Conservation (phyloP, 2,888 invertebrate genomes). For the Lithophane ornitopus region DNA sequence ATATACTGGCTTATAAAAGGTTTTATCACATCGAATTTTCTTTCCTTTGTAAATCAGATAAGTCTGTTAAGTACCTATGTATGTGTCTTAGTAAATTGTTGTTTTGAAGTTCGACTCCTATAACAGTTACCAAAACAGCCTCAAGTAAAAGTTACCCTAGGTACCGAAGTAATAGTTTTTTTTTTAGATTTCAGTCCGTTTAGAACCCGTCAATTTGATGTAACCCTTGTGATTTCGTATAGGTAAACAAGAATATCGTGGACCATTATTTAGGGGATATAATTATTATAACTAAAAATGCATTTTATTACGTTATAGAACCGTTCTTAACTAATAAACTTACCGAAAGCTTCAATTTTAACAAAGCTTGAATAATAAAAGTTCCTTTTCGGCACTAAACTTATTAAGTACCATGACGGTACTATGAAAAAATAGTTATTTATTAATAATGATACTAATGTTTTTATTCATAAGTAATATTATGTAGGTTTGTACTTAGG, state of each 20-base stretch:
- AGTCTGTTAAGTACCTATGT: not conserved
- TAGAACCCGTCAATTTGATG: not conserved
- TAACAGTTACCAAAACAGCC: not conserved
- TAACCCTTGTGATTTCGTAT: constrained; percentile 3
- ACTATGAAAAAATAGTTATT: constrained; percentile 27
- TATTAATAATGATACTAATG: constrained; percentile 39
- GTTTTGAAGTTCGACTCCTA: not conserved
- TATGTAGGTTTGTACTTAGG: constrained; percentile 37
- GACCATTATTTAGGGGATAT: constrained; percentile 28
- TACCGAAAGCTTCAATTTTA: constrained; percentile 16
- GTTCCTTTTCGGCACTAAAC: constrained; percentile 51
- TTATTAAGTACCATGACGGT: constrained; percentile 38
- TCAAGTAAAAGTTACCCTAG: not conserved
- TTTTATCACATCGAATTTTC: constrained; percentile 1
- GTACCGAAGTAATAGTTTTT: too few species aligned
- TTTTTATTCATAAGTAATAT: constrained; percentile 26
- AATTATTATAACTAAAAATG: constrained; percentile 8
- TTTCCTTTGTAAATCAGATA: not conserved
- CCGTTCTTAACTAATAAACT: not conserved
- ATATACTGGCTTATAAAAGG: not conserved
- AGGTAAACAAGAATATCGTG: not conserved
- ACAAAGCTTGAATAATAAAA: constrained; percentile 21
- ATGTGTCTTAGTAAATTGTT: not conserved
- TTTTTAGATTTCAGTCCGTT: not conserved
- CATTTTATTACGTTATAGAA: constrained; percentile 41